Percentiles rank a stretch among this genome's conserved stretches.
phyloP scores from a whole-genome alignment of 2,113 vertebrate genomes.

The Himantopus leucocephalus region DNA sequence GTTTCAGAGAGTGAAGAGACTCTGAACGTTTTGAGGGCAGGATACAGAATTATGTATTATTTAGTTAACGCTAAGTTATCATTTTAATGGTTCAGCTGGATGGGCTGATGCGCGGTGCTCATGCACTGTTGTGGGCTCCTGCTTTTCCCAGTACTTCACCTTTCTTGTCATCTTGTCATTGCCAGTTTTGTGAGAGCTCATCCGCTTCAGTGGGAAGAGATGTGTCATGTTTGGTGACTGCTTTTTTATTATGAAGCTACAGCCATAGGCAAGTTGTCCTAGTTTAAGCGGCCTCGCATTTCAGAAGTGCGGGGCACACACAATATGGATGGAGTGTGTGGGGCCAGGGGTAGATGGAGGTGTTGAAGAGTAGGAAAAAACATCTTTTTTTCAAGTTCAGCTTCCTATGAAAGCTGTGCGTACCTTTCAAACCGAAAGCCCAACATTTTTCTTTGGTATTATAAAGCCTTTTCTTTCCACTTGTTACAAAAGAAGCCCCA shows the following conservation, averaged over 20 bases:
- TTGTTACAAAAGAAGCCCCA: not conserved
- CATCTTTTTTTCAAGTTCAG: not conserved
- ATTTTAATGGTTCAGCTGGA: not conserved
- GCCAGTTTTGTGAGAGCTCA: not conserved
- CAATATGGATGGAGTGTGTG: too few relatives aligned
- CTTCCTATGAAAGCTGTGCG: accelerated
- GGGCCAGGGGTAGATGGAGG: not conserved
- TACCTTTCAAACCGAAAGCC: not conserved
- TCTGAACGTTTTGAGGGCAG: not conserved
- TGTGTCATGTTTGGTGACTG: not conserved
- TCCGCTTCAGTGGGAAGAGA: not conserved
- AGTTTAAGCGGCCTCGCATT: not conserved
- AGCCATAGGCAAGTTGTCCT: not conserved
- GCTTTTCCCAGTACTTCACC: not conserved
- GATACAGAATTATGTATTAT: not conserved
- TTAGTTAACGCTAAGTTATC: not conserved
- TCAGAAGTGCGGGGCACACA: not conserved
- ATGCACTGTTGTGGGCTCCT: not conserved
- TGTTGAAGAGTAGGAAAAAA: not conserved
- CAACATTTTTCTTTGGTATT: not conserved
- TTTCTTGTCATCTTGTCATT: not conserved
- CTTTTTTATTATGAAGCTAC: not conserved
- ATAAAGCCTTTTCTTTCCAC: not conserved
- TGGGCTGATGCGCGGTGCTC: not conserved
- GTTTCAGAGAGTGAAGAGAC: not conserved